A percentile compares a stretch with the other conserved stretches of the same genome.
Evolutionary conservation across 1,140 invertebrate genomes (phyloP).

Genomic region (Heliconius nattereri): DNA sequence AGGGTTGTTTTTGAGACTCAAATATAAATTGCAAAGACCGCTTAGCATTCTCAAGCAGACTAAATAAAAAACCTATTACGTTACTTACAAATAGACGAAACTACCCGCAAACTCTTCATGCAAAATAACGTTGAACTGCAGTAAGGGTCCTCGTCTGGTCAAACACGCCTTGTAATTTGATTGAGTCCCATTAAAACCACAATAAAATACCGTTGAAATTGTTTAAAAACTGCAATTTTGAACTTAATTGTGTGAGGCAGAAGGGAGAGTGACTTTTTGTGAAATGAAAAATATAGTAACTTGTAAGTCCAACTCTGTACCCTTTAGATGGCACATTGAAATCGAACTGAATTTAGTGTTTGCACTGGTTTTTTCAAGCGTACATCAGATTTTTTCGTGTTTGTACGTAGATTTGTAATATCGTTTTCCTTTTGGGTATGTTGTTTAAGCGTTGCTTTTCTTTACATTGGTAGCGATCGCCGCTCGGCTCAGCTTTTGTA

Average conservation of each 20-base stretch:
- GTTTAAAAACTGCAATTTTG: conserved; percentile 31
- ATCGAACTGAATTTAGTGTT: conserved; percentile 63
- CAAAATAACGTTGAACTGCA: conserved; percentile 51
- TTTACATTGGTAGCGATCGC: conserved; percentile 11
- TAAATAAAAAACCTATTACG: conserved; percentile 36
- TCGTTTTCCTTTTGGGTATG: conserved; percentile 17
- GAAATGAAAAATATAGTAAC: conserved; percentile 14
- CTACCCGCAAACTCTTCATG: conserved; percentile 45
- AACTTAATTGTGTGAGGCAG: conserved; percentile 32
- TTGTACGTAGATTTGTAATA: conserved; percentile 22
- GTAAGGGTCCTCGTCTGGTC: conserved; percentile 60
- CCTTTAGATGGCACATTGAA: conserved; percentile 62
- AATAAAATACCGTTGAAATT: conserved; percentile 26
- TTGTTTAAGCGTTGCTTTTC: conserved; percentile 19
- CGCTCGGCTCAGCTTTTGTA: neutral
- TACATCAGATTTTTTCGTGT: conserved; percentile 44
- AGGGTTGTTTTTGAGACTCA: neutral
- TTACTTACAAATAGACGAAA: conserved; percentile 42
- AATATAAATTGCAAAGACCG: conserved; percentile 25
- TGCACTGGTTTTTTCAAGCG: conserved; percentile 58
- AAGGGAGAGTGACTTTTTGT: conserved; percentile 26
- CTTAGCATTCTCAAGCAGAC: conserved; percentile 16
- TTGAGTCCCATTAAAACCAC: conserved; percentile 56
- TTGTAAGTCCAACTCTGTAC: conserved; percentile 51
- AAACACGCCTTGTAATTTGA: conserved; percentile 74